phyloP scores from a whole-genome alignment of 2,113 vertebrate genomes.

The Planiliza haematocheilus region DNA sequence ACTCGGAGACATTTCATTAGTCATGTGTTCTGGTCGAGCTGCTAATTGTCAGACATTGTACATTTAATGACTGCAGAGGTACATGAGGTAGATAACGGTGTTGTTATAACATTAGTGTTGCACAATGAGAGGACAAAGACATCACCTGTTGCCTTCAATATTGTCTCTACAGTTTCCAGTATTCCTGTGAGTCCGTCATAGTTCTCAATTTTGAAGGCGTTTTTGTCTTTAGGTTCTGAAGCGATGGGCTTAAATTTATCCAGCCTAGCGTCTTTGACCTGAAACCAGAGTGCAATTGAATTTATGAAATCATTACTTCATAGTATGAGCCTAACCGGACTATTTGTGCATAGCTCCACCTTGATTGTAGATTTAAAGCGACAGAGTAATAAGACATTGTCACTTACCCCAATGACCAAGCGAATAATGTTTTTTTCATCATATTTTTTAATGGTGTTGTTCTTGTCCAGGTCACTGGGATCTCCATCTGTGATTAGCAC shows the following conservation, averaged over 20 bases:
- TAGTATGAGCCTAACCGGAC: too few species aligned
- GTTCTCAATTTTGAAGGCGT: conserved; percentile 73
- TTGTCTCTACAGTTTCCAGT: conserved; percentile 81
- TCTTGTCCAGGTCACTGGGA: conserved; percentile 11
- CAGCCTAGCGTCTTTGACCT: conserved; percentile 28
- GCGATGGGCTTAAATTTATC: conserved; percentile 24
- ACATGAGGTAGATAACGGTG: background rate
- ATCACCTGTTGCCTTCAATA: conserved; percentile 86
- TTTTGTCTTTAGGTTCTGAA: conserved; percentile 65
- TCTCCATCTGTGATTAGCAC: conserved; percentile 87
- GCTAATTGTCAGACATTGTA: conserved; percentile 41
- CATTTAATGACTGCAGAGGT: background rate
- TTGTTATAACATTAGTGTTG: background rate
- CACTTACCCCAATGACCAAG: conserved; percentile 81
- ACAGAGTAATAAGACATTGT: background rate
- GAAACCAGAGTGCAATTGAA: conserved; percentile 28
- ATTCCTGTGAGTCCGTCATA: conserved; percentile 75
- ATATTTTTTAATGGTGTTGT: rapidly evolving
- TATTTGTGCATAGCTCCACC: too few species aligned
- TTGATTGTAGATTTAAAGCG: too few species aligned
- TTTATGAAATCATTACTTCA: too few species aligned
- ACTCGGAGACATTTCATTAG: conserved; percentile 78
- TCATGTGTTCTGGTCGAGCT: conserved; percentile 39
- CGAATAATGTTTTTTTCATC: conserved; percentile 65
- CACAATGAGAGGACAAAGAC: background rate